A percentile compares a stretch with the other conserved stretches of the same genome.
These are phyloP conservation scores for Acanthosoma haemorrhoidale DNA, from an alignment of 2,888 invertebrate species.

Conservation along the genomic window DNA sequence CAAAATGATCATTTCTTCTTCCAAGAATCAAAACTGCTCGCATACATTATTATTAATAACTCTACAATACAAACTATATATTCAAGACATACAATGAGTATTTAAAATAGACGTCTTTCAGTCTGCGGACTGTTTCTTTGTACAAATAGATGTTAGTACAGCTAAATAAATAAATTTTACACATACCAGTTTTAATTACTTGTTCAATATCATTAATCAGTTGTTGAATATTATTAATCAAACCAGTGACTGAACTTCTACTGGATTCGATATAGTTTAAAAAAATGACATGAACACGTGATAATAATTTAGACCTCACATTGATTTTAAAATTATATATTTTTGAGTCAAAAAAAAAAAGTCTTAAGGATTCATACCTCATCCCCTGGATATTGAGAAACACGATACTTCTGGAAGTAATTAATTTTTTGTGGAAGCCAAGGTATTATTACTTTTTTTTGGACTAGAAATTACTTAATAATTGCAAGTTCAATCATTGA, in stretches of 20 bases:
- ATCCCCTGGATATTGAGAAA: too few species aligned
- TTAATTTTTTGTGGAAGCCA: neutral
- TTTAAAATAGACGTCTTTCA: neutral
- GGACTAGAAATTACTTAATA: neutral
- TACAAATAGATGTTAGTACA: neutral
- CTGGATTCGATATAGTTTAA: too few species aligned
- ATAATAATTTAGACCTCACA: too few species aligned
- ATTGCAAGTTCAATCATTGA: neutral
- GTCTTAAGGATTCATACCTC: too few species aligned
- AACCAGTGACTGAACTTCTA: too few species aligned
- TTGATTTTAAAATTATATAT: too few species aligned
- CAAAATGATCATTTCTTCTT: neutral
- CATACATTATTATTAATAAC: neutral
- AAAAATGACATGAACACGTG: too few species aligned
- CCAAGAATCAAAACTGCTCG: neutral
- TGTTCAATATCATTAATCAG: neutral
- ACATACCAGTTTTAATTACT: slow-evolving; percentile 26
- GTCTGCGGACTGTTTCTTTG: too few species aligned
- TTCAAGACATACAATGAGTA: slow-evolving; percentile 15
- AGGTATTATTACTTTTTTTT: neutral
- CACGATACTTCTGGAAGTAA: neutral
- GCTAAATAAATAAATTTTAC: neutral
- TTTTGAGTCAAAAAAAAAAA: too few species aligned
- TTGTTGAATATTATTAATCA: too few species aligned
- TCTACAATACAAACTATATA: slow-evolving; percentile 2